phyloP scores from a whole-genome alignment of 2,113 vertebrate species.

The Donacobius atricapilla region DNA sequence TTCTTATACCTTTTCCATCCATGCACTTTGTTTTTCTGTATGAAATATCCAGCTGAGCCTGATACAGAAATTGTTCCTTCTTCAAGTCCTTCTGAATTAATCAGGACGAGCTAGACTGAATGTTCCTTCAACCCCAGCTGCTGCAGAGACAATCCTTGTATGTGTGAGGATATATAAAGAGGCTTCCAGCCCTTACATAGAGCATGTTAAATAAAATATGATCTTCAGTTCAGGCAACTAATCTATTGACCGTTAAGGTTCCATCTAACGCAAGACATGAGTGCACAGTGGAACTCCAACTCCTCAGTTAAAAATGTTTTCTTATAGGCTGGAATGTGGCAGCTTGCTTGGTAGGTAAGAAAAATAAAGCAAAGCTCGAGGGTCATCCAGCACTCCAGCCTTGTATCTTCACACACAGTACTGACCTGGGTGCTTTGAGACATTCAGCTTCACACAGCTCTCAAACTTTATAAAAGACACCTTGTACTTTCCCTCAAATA shows the following conservation, averaged over 20 bases:
- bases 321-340: neutral
- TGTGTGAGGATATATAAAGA: neutral
- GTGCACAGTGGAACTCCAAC: neutral
- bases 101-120: neutral
- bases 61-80: neutral
- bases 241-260: neutral
- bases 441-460: neutral
- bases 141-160: neutral
- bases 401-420: neutral
- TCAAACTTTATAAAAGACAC: neutral
- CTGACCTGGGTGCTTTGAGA: neutral
- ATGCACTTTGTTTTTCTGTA: neutral
- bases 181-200: neutral
- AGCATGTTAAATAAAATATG: neutral
- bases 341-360: neutral
- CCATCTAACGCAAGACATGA: neutral
- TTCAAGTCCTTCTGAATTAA: neutral
- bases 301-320: neutral
- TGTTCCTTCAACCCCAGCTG: neutral
- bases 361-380: neutral
- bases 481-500: neutral
- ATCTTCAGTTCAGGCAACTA: neutral
- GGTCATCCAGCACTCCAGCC: neutral
- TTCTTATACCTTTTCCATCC: neutral
- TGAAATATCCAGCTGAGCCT: neutral